phyloP scores from a whole-genome alignment of 2,113 vertebrate genomes.

The Sceloporus undulatus region DNA sequence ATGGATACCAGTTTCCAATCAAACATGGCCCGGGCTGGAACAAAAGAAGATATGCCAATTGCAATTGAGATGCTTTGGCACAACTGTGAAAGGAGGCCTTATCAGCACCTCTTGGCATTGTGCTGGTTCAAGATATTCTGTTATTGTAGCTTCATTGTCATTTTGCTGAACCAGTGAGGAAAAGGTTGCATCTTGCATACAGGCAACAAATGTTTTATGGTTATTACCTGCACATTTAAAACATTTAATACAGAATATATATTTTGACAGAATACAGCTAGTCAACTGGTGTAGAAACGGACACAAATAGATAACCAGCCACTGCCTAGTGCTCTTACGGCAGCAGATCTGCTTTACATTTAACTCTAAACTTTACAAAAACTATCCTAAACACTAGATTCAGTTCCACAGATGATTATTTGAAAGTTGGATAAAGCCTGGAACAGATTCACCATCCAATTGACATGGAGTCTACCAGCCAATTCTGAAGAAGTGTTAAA shows the following conservation, averaged over 20 bases:
- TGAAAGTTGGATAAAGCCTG: no score
- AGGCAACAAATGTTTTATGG: neutral
- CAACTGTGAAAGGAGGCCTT: neutral
- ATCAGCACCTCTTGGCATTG: neutral
- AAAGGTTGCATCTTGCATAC: neutral
- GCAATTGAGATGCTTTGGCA: conserved; percentile 42
- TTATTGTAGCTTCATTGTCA: neutral
- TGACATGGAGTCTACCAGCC: no score
- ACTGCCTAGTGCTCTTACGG: no score
- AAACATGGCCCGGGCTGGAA: neutral
- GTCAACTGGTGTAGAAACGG: rapidly evolving
- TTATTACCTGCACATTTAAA: neutral
- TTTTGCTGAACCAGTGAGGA: conserved; percentile 2
- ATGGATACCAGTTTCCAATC: neutral
- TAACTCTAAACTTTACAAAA: no score
- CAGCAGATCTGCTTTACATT: no score
- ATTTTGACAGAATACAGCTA: neutral
- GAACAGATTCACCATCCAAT: no score
- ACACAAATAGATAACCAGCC: no score
- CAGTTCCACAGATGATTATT: no score
- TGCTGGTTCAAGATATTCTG: conserved; percentile 13
- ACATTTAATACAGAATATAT: rapidly evolving
- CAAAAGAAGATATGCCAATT: neutral
- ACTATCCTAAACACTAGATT: no score
- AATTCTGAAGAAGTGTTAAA: no score